A percentile compares a stretch with the other conserved stretches of the same genome.
Evolutionary conservation across 2,888 invertebrate genomes (phyloP).

Genomic region (Melinaea menophilus): DNA sequence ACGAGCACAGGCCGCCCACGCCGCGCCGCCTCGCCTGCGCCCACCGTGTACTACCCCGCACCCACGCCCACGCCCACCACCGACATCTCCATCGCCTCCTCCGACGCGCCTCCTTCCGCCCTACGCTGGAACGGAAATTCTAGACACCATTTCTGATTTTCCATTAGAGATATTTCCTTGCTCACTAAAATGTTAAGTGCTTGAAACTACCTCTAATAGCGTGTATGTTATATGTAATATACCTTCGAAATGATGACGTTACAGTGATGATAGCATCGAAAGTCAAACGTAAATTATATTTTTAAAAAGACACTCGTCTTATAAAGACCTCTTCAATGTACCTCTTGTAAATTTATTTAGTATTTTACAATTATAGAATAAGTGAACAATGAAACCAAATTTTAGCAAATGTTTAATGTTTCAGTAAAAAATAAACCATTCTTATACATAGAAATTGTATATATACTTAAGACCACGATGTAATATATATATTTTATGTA

Average conservation of each 20-base stretch:
- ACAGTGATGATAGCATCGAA: constrained; percentile 8
- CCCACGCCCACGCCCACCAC: constrained; percentile 37
- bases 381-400: constrained; percentile 2
- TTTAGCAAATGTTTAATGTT: no score
- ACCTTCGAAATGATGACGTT: constrained; percentile 4
- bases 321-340: constrained; percentile 1
- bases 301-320: constrained; percentile 2
- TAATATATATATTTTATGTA: no score
- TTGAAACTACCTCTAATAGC: constrained; percentile 15
- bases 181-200: constrained; percentile 17
- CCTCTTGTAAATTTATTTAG: neutral
- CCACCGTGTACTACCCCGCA: constrained; percentile 62
- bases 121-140: constrained; percentile 51
- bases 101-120: constrained; percentile 38
- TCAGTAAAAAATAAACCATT: no score
- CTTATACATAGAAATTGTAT: no score
- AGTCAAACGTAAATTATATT: constrained; percentile 9
- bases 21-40: constrained; percentile 40
- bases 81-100: constrained; percentile 36
- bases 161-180: constrained; percentile 20
- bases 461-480: no score
- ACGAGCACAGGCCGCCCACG: constrained; percentile 28
- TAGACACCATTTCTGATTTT: constrained; percentile 46
- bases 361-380: neutral
- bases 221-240: neutral